Conservation (phyloP, 2,113 vertebrate species). For the Nyctereutes procyonoides region DNA sequence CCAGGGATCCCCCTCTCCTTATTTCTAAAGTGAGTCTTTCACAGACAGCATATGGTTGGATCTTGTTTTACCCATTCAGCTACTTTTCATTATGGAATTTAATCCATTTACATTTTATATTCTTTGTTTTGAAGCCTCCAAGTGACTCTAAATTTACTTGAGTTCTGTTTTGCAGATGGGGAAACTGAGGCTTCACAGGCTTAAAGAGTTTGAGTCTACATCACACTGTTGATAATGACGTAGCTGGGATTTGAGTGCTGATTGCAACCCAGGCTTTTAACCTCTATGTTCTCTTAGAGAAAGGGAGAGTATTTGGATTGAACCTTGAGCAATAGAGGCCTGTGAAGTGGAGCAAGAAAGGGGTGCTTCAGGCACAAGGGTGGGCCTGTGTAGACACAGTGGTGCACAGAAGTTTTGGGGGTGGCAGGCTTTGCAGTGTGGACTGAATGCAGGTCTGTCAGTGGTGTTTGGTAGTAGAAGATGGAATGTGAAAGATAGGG, state of each 20-base stretch:
- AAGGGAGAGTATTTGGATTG: neutral
- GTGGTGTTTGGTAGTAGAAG: neutral
- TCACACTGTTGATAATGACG: neutral
- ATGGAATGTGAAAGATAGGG: neutral
- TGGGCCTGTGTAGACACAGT: neutral
- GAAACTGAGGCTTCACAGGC: neutral
- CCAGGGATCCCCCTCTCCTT: too few relatives aligned
- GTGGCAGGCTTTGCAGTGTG: neutral
- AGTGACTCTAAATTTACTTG: neutral
- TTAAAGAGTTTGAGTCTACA: neutral
- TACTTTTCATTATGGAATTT: neutral
- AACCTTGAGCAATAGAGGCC: neutral
- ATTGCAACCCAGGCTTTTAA: neutral
- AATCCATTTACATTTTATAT: neutral
- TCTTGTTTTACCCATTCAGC: neutral
- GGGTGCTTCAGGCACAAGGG: neutral
- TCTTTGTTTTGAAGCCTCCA: constrained; percentile 22
- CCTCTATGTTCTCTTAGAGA: neutral
- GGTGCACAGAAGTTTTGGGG: neutral
- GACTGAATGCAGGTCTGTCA: neutral
- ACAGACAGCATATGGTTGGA: neutral
- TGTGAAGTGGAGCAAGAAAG: neutral
- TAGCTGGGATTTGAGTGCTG: neutral
- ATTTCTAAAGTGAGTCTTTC: neutral
- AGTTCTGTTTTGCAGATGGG: neutral